Evolutionary conservation across 1,140 invertebrate genomes (phyloP), one percentile per base, ranked within the genome.

Genomic region (Chionoecetes opilio): DNA sequence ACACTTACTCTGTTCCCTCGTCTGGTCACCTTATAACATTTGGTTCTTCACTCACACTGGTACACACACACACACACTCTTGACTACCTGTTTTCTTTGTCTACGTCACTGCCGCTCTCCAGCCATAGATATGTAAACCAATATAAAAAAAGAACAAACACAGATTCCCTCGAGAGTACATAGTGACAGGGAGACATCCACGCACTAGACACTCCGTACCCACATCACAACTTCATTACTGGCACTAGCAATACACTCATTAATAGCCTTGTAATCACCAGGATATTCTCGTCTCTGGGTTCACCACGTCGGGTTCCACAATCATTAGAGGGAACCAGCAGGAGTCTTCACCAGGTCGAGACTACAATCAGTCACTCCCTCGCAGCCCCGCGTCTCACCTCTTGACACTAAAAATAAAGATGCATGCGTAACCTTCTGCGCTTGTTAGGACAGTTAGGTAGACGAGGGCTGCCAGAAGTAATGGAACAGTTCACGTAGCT

Each of bases 371-470:
- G 63, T n/a, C 63, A 75, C 11, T n/a, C 63, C 21, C 63, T n/a
- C 26, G 63, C 21, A 75, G 63, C 21, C 63, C 63, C 63, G n/a
- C 63, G 63, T 75, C n/a, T 5, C 63, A 53, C 46, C 46, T 53
- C 46, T 17, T 53, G 46, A 11, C 46, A 9, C 26, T 26, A n/a
- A 17, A n/a, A 9, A 75, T 26, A n/a, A 17, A n/a, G 63, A 75
- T 75, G 63, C 63, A n/a, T 75, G n/a, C n/a, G 63, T n/a, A 75
- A n/a, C 63, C 63, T 75, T 75, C 63, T n/a, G 63, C n/a, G n/a
- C n/a, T 75, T n/a, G 21, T 26, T 75, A 75, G 63, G n/a, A n/a
- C n/a, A 6, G 21, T 26, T 75, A 75, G 63, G 21, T 75, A 75
- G 63, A 75, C 63, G n/a, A 75, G 63, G 0, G 63, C n/a, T 17